Base-by-base conservation (phyloP, 2,797 vertebrate species). In the Phrynocephalus guinanensis region DNA sequence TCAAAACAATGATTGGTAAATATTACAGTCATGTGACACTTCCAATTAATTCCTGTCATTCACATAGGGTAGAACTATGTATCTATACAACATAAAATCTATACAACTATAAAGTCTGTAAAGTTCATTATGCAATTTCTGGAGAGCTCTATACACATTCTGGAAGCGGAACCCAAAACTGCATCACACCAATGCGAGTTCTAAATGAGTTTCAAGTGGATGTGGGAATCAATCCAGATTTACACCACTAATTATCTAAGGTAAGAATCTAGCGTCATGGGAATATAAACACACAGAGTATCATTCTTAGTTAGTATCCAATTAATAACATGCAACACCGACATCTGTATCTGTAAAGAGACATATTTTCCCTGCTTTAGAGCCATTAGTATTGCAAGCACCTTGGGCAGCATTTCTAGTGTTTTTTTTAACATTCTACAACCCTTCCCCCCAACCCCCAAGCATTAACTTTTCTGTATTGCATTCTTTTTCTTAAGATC, bases 331-430 rank as follows among this genome's bases (percentile, higher is more conserved):
- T 76, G 72, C 76, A 48, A 81, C 44, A 26, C 48, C 48, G 6
- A 38, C 5, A 60, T 48, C 26, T 82, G n/a, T 86, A 85, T 90
- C 88, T 92, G 88, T 91, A 92, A 79, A 87, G 76, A 86, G 91
- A 72, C 67, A 22, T 63, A 91, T 88, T 83, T 71, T 72, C 84
- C 78, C 70, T 72, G 81, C 71, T 72, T 78, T 66, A 79, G 50
- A 66, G 28, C 70, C n/a, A 5, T 79, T 63, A 38, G 56, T 81
- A 87, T n/a, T 67, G 79, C 50, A 81, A 30, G 86, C 90, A 89
- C 88, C 70, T 87, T 84, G 26, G 81, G 89, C 89, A 93, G 86
- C 79, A 78, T 93, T 93, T 92, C 92, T 91, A 89, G 13, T 56
- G 16, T 16, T 2, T n/a, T 90, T 90, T 82, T 3, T 15, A 91